Conservation (phyloP, 2,888 invertebrate species). For the Brenthis ino region DNA sequence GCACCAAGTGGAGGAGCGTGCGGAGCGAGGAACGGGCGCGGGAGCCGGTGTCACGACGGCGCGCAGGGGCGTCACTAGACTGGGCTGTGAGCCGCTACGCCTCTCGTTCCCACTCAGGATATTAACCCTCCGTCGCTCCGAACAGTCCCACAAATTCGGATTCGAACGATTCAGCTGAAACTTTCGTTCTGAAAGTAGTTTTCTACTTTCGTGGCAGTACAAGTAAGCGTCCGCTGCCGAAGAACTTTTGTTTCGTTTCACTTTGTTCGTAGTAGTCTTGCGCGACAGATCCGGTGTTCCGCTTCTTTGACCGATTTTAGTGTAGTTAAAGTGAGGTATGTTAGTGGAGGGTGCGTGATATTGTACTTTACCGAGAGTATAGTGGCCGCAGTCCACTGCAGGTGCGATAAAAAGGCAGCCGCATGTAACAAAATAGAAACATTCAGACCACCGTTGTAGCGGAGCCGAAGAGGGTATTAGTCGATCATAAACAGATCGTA, state of each 20-base stretch:
- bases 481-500: constrained; percentile 19
- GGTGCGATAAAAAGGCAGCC: constrained; percentile 82
- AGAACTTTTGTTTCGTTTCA: constrained; percentile 78
- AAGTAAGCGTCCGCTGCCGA: constrained; percentile 72
- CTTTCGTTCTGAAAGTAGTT: constrained; percentile 67
- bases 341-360: constrained; percentile 84
- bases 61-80: constrained; percentile 51
- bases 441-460: constrained; percentile 57
- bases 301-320: constrained; percentile 64
- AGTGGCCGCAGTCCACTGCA: constrained; percentile 85
- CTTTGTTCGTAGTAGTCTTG: constrained; percentile 59
- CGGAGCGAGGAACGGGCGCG: constrained; percentile 64
- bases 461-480: constrained; percentile 23
- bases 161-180: constrained; percentile 76
- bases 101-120: constrained; percentile 58
- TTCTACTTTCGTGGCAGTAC: constrained; percentile 66
- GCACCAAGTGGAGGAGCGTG: constrained; percentile 88
- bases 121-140: constrained; percentile 56
- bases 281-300: constrained; percentile 65
- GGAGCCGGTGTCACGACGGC: constrained; percentile 43
- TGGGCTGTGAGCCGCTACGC: constrained; percentile 72
- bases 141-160: constrained; percentile 72
- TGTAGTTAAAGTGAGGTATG: constrained; percentile 71
- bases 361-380: constrained; percentile 87
- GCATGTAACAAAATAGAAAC: constrained; percentile 83